A percentile compares a stretch with the other conserved stretches of the same genome.
These are phyloP conservation scores for Diplolepis rosae DNA, from an alignment of 2,888 invertebrate genomes.

Conservation along the genomic window DNA sequence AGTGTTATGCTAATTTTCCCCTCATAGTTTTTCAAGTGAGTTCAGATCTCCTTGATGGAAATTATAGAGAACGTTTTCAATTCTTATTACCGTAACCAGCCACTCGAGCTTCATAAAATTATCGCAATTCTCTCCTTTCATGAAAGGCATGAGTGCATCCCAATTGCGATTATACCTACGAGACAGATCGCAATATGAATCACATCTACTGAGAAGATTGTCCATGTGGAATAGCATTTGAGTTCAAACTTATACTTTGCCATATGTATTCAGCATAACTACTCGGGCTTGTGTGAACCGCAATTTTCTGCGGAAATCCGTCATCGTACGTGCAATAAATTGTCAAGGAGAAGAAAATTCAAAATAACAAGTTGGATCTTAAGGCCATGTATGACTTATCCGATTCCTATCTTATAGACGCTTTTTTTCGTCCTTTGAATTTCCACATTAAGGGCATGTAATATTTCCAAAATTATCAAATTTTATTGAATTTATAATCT, in stretches of 20 bases:
- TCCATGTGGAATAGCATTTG: not conserved
- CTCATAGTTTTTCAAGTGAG: not conserved
- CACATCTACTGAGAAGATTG: slow-evolving; percentile 9
- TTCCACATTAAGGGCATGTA: too few relatives aligned
- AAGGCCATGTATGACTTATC: too few relatives aligned
- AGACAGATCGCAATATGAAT: slow-evolving; percentile 4
- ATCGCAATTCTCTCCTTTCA: slow-evolving; percentile 7
- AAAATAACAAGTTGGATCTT: not conserved
- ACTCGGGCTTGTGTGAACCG: slow-evolving; percentile 5
- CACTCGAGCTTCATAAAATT: slow-evolving; percentile 15
- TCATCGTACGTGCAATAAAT: not conserved
- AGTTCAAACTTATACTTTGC: slow-evolving; percentile 9
- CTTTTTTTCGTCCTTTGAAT: too few relatives aligned
- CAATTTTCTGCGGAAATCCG: slow-evolving; percentile 11
- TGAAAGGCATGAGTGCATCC: not conserved
- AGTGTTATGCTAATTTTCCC: not conserved
- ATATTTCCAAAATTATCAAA: too few relatives aligned
- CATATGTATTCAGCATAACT: slow-evolving; percentile 19
- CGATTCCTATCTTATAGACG: too few relatives aligned
- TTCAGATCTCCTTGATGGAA: not conserved
- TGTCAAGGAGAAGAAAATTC: not conserved
- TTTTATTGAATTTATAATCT: too few relatives aligned
- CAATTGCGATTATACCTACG: slow-evolving; percentile 15
- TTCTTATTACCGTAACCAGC: slow-evolving; percentile 17
- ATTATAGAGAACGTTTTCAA: slow-evolving; percentile 4